Evolutionary conservation across 2,113 vertebrate species (phyloP).

Genomic region (Heliornis fulica): DNA sequence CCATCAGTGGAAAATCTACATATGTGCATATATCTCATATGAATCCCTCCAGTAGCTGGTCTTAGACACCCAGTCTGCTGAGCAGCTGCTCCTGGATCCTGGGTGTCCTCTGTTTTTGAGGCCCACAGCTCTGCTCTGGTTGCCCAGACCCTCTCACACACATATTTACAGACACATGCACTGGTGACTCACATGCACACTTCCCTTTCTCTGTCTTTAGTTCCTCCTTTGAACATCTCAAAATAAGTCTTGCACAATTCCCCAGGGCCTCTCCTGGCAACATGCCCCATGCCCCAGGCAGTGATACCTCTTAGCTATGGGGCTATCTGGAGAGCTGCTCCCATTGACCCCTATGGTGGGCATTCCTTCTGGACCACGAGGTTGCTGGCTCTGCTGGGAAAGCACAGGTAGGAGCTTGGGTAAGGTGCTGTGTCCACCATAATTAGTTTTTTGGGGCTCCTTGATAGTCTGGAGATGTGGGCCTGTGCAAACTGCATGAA

Average conservation of each 20-base stretch:
- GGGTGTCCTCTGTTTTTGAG: neutral
- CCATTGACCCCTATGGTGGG: rapidly evolving
- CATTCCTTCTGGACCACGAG: neutral
- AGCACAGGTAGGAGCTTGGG: neutral
- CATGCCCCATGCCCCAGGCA: neutral
- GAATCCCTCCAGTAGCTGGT: neutral
- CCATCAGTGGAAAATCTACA: neutral
- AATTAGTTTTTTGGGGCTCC: neutral
- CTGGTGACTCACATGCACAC: neutral
- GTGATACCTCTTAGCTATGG: neutral
- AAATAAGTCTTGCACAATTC: neutral
- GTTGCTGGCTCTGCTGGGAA: neutral
- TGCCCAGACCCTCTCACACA: neutral
- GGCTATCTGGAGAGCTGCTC: neutral
- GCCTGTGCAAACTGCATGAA: too few species aligned
- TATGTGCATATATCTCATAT: neutral
- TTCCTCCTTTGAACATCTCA: neutral
- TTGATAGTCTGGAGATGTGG: too few species aligned
- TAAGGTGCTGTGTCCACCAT: neutral
- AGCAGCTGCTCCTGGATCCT: neutral
- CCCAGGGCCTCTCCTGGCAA: neutral
- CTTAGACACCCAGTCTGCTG: neutral
- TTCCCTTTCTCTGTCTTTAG: neutral
- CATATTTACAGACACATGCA: neutral
- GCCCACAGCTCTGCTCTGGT: neutral